A percentile compares a stretch with the other conserved stretches of the same genome.
phyloP scores from a whole-genome alignment of 2,888 invertebrate species.

The Hetaerina titia region DNA sequence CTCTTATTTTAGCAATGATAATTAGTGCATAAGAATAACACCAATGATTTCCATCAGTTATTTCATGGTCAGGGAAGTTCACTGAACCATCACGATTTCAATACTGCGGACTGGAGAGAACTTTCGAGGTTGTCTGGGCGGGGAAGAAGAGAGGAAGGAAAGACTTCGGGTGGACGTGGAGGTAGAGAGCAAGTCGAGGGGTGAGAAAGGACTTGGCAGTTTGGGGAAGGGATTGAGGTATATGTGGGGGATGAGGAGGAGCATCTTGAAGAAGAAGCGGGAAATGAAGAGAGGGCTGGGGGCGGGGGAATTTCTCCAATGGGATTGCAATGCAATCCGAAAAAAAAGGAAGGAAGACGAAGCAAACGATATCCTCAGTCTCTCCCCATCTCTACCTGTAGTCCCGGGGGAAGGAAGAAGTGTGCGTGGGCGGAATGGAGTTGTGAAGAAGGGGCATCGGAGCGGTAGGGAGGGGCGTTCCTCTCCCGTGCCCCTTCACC shows the following conservation, averaged over 20 bases:
- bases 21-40: no score
- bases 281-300: neutral
- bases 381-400: slow-evolving; percentile 11
- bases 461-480: neutral
- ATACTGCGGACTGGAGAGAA: no score
- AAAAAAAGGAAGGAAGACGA: slow-evolving; percentile 14
- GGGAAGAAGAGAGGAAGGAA: no score
- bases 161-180: neutral
- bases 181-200: neutral
- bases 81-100: no score
- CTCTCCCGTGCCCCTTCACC: neutral
- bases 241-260: neutral
- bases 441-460: slow-evolving; percentile 25
- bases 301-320: slow-evolving; percentile 32
- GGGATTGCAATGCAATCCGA: slow-evolving; percentile 65
- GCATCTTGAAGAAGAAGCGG: neutral
- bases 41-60: no score
- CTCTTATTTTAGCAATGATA: no score
- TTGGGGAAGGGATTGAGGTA: neutral
- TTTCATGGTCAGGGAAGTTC: no score
- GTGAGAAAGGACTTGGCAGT: neutral
- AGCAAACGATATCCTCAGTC: slow-evolving; percentile 46
- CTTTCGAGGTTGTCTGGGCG: no score
- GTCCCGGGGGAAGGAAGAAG: neutral
- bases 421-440: slow-evolving; percentile 16